Evolutionary conservation across 2,888 invertebrate genomes (phyloP), one percentile per base, ranked within the genome.

Genomic region (Andrena hattorfiana): DNA sequence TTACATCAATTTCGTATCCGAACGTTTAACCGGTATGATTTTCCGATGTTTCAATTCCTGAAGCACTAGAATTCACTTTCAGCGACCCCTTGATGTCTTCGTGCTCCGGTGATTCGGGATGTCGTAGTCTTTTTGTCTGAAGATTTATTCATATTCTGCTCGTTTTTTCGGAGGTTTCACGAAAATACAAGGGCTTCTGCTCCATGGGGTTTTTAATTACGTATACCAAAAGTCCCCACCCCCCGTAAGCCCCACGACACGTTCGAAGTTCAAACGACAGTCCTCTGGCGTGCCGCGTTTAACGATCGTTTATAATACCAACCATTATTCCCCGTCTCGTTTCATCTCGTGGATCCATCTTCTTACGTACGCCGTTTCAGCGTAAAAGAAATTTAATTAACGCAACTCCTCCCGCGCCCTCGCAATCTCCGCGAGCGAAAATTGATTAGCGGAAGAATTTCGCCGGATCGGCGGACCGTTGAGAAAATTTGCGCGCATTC

Each of bases 371-470:
- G 28, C 54, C 32, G 66, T 59, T 67, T 59, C 62, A 28, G 59
- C 63, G 16, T 28, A n/a, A 83, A 85, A 76, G 69, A 77, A 86
- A 76, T 80, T 84, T 86, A 86, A 86, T 85, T 85, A 84, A 77
- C 80, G 74, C 23, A 6, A 5, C n/a, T 51, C 60, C 49, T 23
- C 26, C 35, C 8, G n/a, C 49, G 6, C 30, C 8, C 26, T 26
- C 59, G 23, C 49, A 10, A 10, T 16, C 20, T n/a, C 28, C 23
- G 6, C 16, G 30, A 6, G 10, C n/a, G 35, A 28, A 28, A 42
- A 32, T 51, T n/a, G 68, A 81, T 81, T 64, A 63, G 64, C 69
- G 30, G 28, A n/a, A 62, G 49, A 81, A 64, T 72, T 42, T 32
- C 28, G 48, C 5, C 26, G 49, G 26, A 59, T 28, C 2, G 30